Conservation (phyloP, 1,140 invertebrate genomes). For the Sitophilus oryzae region DNA sequence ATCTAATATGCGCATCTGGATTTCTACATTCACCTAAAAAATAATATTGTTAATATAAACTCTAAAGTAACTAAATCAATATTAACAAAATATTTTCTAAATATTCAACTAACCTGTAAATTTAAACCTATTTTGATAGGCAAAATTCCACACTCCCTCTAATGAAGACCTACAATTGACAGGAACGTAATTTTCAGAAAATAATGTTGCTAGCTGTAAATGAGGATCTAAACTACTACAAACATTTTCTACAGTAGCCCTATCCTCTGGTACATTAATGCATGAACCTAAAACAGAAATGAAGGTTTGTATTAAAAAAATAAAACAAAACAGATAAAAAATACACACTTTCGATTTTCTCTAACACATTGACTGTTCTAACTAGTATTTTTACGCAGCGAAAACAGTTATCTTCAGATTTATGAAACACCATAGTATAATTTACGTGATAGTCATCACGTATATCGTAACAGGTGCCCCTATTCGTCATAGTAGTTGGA, state of each 20-base stretch:
- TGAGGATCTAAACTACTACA: constrained; percentile 67
- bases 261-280: constrained; percentile 59
- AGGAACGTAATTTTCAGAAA: constrained; percentile 84
- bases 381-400: constrained; percentile 80
- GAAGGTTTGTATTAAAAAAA: not conserved
- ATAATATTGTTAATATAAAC: no score
- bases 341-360: constrained; percentile 76
- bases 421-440: constrained; percentile 78
- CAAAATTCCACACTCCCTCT: constrained; percentile 93
- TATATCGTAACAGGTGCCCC: constrained; percentile 67
- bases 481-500: constrained; percentile 63
- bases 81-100: not conserved
- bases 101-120: constrained; percentile 58
- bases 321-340: not conserved
- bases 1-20: constrained; percentile 81
- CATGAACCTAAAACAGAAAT: constrained; percentile 56
- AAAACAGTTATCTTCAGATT: constrained; percentile 61
- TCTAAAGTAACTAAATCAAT: not conserved
- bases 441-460: constrained; percentile 70
- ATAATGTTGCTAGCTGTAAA: constrained; percentile 78
- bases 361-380: constrained; percentile 82
- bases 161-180: constrained; percentile 88
- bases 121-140: constrained; percentile 83
- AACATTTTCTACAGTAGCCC: constrained; percentile 69
- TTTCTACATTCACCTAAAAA: constrained; percentile 68